phyloP scores from a whole-genome alignment of 2,888 invertebrate species.

The Biston betularia region DNA sequence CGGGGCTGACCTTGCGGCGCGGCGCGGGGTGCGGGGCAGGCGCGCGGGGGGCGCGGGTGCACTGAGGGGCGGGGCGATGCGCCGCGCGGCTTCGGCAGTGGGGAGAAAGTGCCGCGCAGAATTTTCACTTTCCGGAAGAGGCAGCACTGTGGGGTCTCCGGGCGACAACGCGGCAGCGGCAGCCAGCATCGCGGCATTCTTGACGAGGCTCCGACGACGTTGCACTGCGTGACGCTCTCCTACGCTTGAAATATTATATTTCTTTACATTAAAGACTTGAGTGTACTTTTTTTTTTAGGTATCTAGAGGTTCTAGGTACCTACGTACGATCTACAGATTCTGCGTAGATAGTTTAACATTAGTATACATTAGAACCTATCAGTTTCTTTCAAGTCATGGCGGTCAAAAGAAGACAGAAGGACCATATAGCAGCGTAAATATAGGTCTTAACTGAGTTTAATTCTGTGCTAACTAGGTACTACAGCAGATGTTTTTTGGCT shows the following conservation, averaged over 20 bases:
- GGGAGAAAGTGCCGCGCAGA: constrained; percentile 83
- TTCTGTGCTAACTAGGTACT: too few relatives aligned
- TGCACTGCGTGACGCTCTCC: background rate
- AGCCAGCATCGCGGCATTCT: constrained; percentile 19
- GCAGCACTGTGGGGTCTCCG: constrained; percentile 43
- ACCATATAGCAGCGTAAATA: too few relatives aligned
- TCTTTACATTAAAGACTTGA: too few relatives aligned
- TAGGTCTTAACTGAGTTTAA: too few relatives aligned
- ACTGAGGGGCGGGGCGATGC: constrained; percentile 70
- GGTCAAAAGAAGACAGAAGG: too few relatives aligned
- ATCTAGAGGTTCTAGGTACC: too few relatives aligned
- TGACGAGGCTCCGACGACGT: constrained; percentile 8
- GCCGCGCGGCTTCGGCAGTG: constrained; percentile 59
- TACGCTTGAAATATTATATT: constrained; percentile 5
- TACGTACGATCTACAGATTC: too few relatives aligned
- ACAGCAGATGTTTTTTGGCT: too few relatives aligned
- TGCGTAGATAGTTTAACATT: too few relatives aligned
- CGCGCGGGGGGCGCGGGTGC: constrained; percentile 60
- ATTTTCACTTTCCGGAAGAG: constrained; percentile 82
- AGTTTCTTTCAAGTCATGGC: too few relatives aligned
- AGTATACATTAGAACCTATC: too few relatives aligned
- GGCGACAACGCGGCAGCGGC: constrained; percentile 22
- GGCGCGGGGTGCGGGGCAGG: constrained; percentile 50
- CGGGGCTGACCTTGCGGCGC: constrained; percentile 75
- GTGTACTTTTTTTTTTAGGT: too few relatives aligned